A percentile compares a stretch with the other conserved stretches of the same genome.
Conservation (phyloP, 2,888 invertebrate genomes). For the Caenorhabditis auriculariae region DNA sequence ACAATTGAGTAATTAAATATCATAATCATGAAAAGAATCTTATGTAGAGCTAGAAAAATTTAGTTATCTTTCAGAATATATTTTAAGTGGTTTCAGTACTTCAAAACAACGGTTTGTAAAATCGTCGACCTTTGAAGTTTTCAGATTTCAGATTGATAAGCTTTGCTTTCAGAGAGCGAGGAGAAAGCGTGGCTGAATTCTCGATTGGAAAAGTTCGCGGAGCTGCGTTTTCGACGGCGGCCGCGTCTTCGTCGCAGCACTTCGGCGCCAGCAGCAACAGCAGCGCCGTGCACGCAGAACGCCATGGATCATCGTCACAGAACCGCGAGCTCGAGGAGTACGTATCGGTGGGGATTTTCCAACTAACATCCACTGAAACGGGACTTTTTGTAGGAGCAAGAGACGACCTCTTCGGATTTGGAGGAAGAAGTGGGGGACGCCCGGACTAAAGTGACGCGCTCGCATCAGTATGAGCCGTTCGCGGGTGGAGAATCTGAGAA, state of each 20-base stretch:
- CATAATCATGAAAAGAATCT: too few relatives aligned
- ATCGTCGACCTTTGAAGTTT: too few relatives aligned
- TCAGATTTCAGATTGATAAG: too few relatives aligned
- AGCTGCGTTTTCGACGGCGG: slow-evolving; percentile 7
- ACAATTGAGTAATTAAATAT: too few relatives aligned
- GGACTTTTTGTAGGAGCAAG: slow-evolving; percentile 4
- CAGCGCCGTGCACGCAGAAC: background rate
- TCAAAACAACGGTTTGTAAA: too few relatives aligned
- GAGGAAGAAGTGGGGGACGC: slow-evolving; percentile 36
- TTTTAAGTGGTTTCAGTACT: too few relatives aligned
- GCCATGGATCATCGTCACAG: slow-evolving; percentile 1
- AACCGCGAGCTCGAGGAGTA: slow-evolving; percentile 46
- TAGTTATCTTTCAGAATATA: too few relatives aligned
- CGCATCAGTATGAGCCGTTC: slow-evolving; percentile 30
- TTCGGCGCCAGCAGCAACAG: too few relatives aligned
- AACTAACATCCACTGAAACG: background rate
- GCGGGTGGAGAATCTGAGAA: slow-evolving; percentile 25
- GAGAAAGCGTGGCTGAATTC: slow-evolving; percentile 62
- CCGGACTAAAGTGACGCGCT: slow-evolving; percentile 19
- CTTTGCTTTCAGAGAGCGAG: slow-evolving; percentile 50
- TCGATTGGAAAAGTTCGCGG: slow-evolving; percentile 53
- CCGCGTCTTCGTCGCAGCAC: background rate
- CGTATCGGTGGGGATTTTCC: slow-evolving; percentile 16
- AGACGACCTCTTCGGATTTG: slow-evolving; percentile 2
- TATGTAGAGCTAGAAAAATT: too few relatives aligned